Evolutionary conservation across 2,888 invertebrate species (phyloP), one percentile per base, ranked within the genome.

Genomic region (Eupithecia exiguata): DNA sequence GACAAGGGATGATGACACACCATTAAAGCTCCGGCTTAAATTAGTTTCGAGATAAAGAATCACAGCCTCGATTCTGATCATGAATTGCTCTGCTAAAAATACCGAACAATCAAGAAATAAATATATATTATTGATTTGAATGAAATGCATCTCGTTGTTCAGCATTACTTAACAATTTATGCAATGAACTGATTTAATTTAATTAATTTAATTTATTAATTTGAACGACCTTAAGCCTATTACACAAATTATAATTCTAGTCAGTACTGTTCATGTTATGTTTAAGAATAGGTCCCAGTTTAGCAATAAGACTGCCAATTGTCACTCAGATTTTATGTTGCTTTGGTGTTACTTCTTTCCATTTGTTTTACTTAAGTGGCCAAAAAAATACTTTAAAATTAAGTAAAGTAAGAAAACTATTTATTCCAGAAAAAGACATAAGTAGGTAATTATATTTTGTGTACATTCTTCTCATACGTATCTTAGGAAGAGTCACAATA

Each of bases 1-100:
- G 66, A 66, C 38, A 43, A 40, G 66, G 25, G 36, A 18, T 30
- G 18, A 73, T 82, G 81, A 83, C 83, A 84, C 82, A 82, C 25
- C 49, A 58, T 25, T 30, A 10, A 21, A 71, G 40, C 38, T 79
- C 74, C 69, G 66, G 70, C 71, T 74, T 68, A 77, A 77, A 75
- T 71, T 71, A 75, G 68, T 62, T 72, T 77, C 69, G 70, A 75
- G 72, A 74, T 62, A 70, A 74, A 66, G 71, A 67, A 75, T 72
- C 62, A 58, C 43, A 46, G 46, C 30, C 14, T 61, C 58, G 16
- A 5, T 35, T 68, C 7, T 66, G 66, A 10, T 46, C 46, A 46
- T 46, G 18, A 18, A 46, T 46, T 46, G n/a, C 5, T 35, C 46
- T 68, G 67, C 9, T 46, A 46, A 68, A 18, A 49, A 68, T 38